Conservation (phyloP, 2,797 vertebrate genomes). For the Jordanella pulchra region DNA sequence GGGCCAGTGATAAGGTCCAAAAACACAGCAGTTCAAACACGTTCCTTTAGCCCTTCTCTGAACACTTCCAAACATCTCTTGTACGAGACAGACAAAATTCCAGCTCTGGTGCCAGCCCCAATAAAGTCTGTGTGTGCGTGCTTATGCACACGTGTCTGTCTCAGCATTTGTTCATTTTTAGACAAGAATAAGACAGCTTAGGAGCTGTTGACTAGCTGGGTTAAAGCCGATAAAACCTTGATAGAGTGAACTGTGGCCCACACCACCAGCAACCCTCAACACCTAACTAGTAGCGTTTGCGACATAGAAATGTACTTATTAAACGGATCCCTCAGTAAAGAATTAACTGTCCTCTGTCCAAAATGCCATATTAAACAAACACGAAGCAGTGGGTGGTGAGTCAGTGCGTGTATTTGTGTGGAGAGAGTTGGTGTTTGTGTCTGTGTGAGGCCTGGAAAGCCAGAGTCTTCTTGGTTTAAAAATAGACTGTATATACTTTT, state of each 20-base stretch:
- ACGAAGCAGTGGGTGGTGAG: conserved; percentile 59
- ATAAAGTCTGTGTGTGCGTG: conserved; percentile 5
- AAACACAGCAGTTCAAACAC: conserved; percentile 55
- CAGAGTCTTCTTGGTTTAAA: conserved; percentile 56
- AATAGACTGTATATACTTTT: conserved; percentile 50
- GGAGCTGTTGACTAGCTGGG: conserved; percentile 11
- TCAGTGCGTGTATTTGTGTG: conserved; percentile 17
- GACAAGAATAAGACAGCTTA: conserved; percentile 25
- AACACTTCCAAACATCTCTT: conserved; percentile 29
- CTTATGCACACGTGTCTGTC: conserved; percentile 10
- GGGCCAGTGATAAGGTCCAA: conserved; percentile 25
- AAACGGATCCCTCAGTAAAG: conserved; percentile 34
- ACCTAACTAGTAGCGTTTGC: conserved; percentile 27
- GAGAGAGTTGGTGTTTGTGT: conserved; percentile 39
- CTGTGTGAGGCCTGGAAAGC: conserved; percentile 61
- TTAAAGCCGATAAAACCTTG: neutral
- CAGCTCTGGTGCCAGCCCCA: conserved; percentile 44
- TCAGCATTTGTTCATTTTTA: conserved; percentile 38
- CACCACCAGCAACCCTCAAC: conserved; percentile 56
- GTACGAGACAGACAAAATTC: conserved; percentile 51
- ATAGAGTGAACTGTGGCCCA: conserved; percentile 23
- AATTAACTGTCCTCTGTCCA: conserved; percentile 66
- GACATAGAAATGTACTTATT: conserved; percentile 38
- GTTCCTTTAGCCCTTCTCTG: conserved; percentile 53
- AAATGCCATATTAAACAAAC: conserved; percentile 74